Percentiles rank a stretch among this genome's conserved stretches.
These are phyloP conservation scores for Chaetogeoica ovagalla DNA, from an alignment of 2,888 invertebrate genomes.

Conservation along the genomic window DNA sequence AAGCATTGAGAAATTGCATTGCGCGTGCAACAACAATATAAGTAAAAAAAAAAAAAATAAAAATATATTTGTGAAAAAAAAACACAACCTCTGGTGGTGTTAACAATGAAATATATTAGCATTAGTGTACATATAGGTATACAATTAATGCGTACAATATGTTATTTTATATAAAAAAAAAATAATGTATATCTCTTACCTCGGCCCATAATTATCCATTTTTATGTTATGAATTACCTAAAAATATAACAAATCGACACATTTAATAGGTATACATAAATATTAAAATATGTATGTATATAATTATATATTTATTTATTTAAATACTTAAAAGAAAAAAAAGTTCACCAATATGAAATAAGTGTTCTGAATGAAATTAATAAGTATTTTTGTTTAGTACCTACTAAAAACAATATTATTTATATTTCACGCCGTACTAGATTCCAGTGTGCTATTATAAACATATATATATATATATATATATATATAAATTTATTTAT, in stretches of 20 bases:
- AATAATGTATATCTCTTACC: constrained; percentile 21
- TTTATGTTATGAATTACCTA: background rate
- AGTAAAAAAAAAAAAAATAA: no score
- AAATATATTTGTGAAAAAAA: constrained; percentile 29
- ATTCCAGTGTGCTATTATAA: no score
- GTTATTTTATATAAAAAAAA: background rate
- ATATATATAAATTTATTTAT: no score
- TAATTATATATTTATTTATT: no score
- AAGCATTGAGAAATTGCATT: constrained; percentile 51
- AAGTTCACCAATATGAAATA: no score
- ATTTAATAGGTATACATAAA: background rate
- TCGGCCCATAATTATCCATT: background rate
- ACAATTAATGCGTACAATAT: no score
- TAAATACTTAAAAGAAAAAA: no score
- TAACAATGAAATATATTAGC: background rate
- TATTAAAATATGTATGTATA: background rate
- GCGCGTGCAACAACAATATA: constrained; percentile 43
- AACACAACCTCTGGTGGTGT: constrained; percentile 18
- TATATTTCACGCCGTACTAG: no score
- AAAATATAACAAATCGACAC: background rate
- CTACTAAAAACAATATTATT: no score
- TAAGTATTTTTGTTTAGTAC: no score
- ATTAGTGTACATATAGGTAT: background rate
- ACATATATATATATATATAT: no score
- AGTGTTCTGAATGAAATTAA: no score